Percentiles rank a stretch among this genome's conserved stretches.
Conservation (phyloP, 2,888 invertebrate species). For the Celastrina argiolus region DNA sequence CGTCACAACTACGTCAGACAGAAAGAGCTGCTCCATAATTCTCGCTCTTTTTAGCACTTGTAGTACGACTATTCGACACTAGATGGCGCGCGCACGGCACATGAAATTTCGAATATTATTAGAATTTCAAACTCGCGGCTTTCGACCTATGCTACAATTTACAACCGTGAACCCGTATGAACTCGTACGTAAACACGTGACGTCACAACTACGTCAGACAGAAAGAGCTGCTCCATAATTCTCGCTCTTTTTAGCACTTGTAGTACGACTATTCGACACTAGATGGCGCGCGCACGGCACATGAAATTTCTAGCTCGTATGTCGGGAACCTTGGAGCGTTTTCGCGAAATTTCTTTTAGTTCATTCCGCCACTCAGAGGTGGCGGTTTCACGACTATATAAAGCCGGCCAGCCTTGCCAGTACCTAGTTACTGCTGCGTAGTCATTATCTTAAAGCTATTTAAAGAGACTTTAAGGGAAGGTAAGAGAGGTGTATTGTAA, state of each 20-base stretch:
- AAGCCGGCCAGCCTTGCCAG: conserved; percentile 27
- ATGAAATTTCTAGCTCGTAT: conserved; percentile 25
- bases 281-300: conserved; percentile 23
- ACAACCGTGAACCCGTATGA: no score
- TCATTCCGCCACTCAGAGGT: conserved; percentile 38
- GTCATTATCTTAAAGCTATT: conserved; percentile 2
- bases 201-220: background rate
- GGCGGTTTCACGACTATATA: conserved; percentile 47
- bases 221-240: background rate
- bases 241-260: background rate
- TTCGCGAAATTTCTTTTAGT: conserved; percentile 41
- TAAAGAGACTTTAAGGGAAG: background rate
- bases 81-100: no score
- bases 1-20: no score
- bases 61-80: no score
- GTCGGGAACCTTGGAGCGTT: conserved; percentile 18
- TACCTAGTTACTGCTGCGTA: no score
- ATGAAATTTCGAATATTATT: no score
- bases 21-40: no score
- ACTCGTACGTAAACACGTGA: no score
- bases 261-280: conserved; percentile 7
- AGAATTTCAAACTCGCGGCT: no score
- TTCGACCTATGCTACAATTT: no score
- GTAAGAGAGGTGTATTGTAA: background rate
- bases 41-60: no score